A percentile compares a stretch with the other conserved stretches of the same genome.
These are phyloP conservation scores for Acanthosoma haemorrhoidale DNA, from an alignment of 2,888 invertebrate species.

Conservation along the genomic window DNA sequence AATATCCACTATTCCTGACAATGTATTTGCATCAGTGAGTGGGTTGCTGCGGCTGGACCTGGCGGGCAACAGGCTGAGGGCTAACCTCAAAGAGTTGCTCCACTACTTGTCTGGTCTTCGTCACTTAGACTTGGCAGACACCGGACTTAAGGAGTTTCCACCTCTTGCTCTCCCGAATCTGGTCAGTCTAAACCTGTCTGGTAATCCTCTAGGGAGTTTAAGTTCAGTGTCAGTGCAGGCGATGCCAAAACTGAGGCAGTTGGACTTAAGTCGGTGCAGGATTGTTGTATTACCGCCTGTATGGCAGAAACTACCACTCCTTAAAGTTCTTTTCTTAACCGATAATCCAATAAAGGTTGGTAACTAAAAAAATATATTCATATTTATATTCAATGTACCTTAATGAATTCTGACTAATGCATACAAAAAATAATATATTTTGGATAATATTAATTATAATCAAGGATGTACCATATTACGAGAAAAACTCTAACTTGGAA, in stretches of 20 bases:
- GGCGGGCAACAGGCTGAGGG: slow-evolving; percentile 71
- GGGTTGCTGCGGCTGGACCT: slow-evolving; percentile 73
- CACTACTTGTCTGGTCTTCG: slow-evolving; percentile 78
- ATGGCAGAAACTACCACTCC: slow-evolving; percentile 64
- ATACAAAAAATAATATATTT: no score
- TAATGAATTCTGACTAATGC: no score
- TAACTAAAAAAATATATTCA: no score
- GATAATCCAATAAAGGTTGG: slow-evolving; percentile 68
- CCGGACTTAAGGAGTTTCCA: slow-evolving; percentile 71
- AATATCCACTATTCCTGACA: slow-evolving; percentile 78
- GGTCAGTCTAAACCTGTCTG: slow-evolving; percentile 71
- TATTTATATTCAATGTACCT: no score
- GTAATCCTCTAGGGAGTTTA: slow-evolving; percentile 66
- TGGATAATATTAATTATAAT: no score
- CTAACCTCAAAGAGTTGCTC: slow-evolving; percentile 81
- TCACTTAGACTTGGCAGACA: slow-evolving; percentile 67
- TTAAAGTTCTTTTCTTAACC: slow-evolving; percentile 73
- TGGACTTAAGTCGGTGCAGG: slow-evolving; percentile 73
- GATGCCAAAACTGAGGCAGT: slow-evolving; percentile 57
- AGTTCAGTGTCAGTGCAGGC: slow-evolving; percentile 61
- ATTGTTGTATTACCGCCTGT: slow-evolving; percentile 67
- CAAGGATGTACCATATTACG: no score
- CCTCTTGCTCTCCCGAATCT: slow-evolving; percentile 69
- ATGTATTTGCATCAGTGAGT: slow-evolving; percentile 76
- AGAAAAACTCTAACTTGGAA: no score